Evolutionary conservation across 1,140 invertebrate species (phyloP).

Genomic region (Pseudobourletiella spinata): DNA sequence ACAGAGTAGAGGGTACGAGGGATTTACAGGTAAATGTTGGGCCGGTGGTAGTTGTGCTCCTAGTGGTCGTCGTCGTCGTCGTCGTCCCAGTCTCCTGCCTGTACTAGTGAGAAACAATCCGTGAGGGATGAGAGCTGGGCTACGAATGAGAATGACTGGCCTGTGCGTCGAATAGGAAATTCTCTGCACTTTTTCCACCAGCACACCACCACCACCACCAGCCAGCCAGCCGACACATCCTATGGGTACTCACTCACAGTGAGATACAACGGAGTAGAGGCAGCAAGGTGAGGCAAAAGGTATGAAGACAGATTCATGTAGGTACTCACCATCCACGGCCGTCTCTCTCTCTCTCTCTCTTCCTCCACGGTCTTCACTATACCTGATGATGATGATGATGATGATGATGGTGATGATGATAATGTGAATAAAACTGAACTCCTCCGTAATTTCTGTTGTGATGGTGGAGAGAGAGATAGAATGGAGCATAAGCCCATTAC

Average conservation of each 20-base stretch:
- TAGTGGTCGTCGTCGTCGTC: too few relatives aligned
- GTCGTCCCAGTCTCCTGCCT: background rate
- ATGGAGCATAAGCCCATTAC: background rate
- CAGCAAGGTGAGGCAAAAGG: background rate
- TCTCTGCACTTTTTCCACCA: conserved; percentile 1
- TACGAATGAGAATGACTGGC: conserved; percentile 9
- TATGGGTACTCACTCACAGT: too few relatives aligned
- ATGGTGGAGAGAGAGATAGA: conserved; percentile 1
- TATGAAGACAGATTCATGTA: background rate
- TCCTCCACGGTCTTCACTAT: background rate
- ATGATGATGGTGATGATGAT: conserved; percentile 8
- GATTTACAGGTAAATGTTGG: background rate
- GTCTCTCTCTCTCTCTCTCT: too few relatives aligned
- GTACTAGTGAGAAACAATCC: background rate
- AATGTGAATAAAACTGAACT: conserved; percentile 10
- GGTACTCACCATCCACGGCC: conserved; percentile 1
- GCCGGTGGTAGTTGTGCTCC: background rate
- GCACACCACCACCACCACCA: too few relatives aligned
- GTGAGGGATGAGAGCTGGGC: conserved; percentile 2
- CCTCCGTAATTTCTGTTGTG: conserved; percentile 10
- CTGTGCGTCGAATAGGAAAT: conserved; percentile 10
- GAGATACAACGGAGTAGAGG: too few relatives aligned
- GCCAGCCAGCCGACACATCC: too few relatives aligned
- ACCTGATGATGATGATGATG: background rate
- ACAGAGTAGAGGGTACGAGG: background rate